phyloP scores from a whole-genome alignment of 2,797 vertebrate species.

The Chrysocyon brachyurus region DNA sequence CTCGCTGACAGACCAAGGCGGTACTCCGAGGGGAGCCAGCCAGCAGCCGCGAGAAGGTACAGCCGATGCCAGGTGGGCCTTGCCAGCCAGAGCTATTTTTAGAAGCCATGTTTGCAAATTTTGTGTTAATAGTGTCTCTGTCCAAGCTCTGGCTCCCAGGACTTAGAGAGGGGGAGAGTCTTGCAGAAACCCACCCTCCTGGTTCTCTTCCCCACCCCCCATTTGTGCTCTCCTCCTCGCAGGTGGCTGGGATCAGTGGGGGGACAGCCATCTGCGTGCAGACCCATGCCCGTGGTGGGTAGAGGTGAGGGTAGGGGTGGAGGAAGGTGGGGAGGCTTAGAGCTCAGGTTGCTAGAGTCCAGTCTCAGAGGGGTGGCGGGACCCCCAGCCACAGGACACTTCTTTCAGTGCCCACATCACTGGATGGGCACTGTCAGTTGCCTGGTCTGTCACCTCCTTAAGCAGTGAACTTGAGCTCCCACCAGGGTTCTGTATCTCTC shows the following conservation, averaged over 20 bases:
- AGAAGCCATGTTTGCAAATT: slow-evolving; percentile 84
- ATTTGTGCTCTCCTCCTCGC: slow-evolving; percentile 17
- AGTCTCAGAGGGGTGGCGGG: background rate
- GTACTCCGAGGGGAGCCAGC: slow-evolving; percentile 50
- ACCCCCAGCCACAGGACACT: background rate
- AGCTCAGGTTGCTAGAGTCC: background rate
- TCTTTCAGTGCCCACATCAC: background rate
- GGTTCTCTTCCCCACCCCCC: background rate
- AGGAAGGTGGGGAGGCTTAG: background rate
- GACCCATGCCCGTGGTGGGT: background rate
- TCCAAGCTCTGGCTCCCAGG: slow-evolving; percentile 79
- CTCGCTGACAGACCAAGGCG: slow-evolving; percentile 82
- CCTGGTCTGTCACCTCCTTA: background rate
- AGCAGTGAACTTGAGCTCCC: background rate
- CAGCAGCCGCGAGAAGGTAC: slow-evolving; percentile 82
- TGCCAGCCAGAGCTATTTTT: slow-evolving; percentile 84
- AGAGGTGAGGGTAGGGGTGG: rapidly evolving
- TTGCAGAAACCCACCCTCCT: slow-evolving; percentile 37
- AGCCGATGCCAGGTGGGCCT: slow-evolving; percentile 79
- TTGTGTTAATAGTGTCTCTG: slow-evolving; percentile 85
- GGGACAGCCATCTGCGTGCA: background rate
- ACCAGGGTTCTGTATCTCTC: background rate
- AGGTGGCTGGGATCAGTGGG: slow-evolving; percentile 76
- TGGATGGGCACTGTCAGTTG: background rate
- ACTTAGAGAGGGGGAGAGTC: slow-evolving; percentile 45